Evolutionary conservation across 2,113 vertebrate genomes (phyloP).

Genomic region (Gallinago undulata): DNA sequence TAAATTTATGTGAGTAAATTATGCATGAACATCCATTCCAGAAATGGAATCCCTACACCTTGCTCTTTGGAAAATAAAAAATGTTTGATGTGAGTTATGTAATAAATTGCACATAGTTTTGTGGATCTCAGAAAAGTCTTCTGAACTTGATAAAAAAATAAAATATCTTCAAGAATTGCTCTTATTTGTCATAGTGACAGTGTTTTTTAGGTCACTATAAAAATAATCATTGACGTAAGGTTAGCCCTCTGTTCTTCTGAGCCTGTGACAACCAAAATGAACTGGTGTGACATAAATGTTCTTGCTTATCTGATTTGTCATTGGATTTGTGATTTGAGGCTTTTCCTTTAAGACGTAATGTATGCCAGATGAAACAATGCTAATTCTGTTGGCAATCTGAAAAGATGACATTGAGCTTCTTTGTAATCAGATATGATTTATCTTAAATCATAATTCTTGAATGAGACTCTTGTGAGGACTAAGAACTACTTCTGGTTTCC

Average conservation of each 20-base stretch:
- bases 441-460: neutral
- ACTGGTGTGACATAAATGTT: constrained; percentile 29
- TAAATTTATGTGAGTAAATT: neutral
- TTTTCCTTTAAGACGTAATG: constrained; percentile 40
- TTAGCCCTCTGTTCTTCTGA: constrained; percentile 11
- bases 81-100: neutral
- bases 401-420: constrained; percentile 29
- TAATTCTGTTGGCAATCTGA: constrained; percentile 10
- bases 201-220: neutral
- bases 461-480: neutral
- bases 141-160: neutral
- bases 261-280: constrained; percentile 28
- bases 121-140: neutral
- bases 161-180: neutral
- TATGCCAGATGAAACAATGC: constrained; percentile 41
- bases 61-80: neutral
- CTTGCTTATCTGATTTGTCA: constrained; percentile 19
- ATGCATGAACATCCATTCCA: neutral
- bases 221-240: neutral
- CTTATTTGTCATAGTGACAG: neutral
- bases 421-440: neutral
- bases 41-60: neutral
- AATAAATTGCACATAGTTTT: neutral
- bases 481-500: neutral
- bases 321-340: constrained; percentile 40